Evolutionary conservation across 2,797 vertebrate species (phyloP).

Genomic region (Lutjanus campechanus): DNA sequence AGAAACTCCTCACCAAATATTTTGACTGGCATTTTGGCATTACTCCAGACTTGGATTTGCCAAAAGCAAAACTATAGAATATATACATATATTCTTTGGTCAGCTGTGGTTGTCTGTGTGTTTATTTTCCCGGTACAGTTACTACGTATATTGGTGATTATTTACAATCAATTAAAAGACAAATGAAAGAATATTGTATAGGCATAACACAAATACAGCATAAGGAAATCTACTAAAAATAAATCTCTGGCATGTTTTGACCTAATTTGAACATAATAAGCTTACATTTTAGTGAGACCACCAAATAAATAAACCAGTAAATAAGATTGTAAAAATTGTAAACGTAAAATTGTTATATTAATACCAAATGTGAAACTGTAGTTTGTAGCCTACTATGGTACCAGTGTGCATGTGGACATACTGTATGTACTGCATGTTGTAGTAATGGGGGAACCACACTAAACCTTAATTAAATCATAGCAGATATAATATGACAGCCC

Average conservation of each 20-base stretch:
- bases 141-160: too few relatives aligned
- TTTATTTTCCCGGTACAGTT: too few relatives aligned
- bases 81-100: too few relatives aligned
- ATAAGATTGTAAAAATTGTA: neutral
- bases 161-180: too few relatives aligned
- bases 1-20: too few relatives aligned
- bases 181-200: too few relatives aligned
- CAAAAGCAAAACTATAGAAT: too few relatives aligned
- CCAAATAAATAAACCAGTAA: neutral
- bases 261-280: neutral
- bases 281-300: neutral
- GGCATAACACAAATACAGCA: too few relatives aligned
- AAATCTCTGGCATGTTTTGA: neutral
- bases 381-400: neutral
- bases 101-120: too few relatives aligned
- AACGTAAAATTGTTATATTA: neutral
- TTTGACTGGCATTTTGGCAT: too few relatives aligned
- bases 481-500: constrained; percentile 38
- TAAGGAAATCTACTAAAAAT: too few relatives aligned
- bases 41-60: too few relatives aligned
- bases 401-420: neutral
- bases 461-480: constrained; percentile 55
- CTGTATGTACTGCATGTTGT: neutral
- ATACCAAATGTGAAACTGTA: neutral
- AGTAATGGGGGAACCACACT: constrained; percentile 11